Evolutionary conservation across 1,140 invertebrate species (phyloP).

Genomic region (Aphelenchoides fujianensis): DNA sequence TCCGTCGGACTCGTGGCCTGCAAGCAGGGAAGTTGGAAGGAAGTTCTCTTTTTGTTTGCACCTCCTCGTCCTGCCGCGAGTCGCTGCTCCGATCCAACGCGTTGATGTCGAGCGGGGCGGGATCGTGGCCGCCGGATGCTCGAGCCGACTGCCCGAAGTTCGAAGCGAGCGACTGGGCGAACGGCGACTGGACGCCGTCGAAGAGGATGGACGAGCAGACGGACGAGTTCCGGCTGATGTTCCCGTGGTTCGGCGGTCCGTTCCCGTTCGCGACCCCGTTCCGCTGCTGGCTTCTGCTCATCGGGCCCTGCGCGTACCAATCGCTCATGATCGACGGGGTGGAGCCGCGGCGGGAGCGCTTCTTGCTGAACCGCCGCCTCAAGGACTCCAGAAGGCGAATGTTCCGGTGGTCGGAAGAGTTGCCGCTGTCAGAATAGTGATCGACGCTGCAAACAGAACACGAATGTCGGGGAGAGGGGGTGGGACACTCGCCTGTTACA

Average conservation of each 20-base stretch:
- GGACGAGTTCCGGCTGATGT: neutral
- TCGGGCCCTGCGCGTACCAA: neutral
- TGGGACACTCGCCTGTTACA: conserved; percentile 6
- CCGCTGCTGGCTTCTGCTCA: neutral
- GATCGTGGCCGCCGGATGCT: conserved; percentile 1
- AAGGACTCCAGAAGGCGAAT: conserved; percentile 10
- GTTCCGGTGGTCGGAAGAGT: neutral
- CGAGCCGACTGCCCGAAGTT: neutral
- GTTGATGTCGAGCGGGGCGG: neutral
- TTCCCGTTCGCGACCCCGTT: neutral
- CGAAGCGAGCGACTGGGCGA: neutral
- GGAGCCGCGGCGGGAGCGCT: neutral
- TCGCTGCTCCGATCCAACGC: neutral
- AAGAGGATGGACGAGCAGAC: conserved; percentile 18
- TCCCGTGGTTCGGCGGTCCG: neutral
- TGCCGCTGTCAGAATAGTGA: conserved; percentile 3
- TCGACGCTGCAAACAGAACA: conserved; percentile 7
- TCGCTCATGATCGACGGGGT: neutral
- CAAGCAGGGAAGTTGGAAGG: neutral
- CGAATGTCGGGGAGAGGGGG: no score
- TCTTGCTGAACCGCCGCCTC: conserved; percentile 19
- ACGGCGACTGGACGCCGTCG: conserved; percentile 15
- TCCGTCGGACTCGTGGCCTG: neutral
- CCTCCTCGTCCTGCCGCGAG: neutral
- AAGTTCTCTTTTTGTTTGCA: neutral